Base-by-base conservation (phyloP, 2,888 invertebrate genomes). In the Hypercompe scribonia region DNA sequence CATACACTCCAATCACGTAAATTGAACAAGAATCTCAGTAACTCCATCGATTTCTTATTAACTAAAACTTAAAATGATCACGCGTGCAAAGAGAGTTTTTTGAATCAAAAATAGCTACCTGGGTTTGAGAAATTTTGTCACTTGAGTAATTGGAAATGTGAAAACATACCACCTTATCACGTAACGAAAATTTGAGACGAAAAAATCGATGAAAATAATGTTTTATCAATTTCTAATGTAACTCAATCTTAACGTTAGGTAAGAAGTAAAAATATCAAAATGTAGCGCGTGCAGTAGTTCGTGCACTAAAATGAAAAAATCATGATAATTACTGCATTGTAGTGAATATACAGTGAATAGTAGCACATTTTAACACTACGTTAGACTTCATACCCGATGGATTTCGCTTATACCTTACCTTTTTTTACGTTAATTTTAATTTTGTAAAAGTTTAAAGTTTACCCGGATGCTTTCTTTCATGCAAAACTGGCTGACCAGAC, bases 251-350 rank as follows among this genome's bases (percentile, higher is more conserved):
- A 61, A 5, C 31, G 15, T 61, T 31, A 31, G 0, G 13, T 61
- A 61, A 7, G 5, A 4, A 58, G 31, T 31, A 31, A 28, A 28
- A 2, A n/a, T 42, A 33, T 67, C 33, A 3, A 34, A 50, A 24
- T 54, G n/a, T 34, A 34, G 66, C 21, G 28, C 28, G 21, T 18
- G 66, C 33, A 33, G 31, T 3, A 33, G 34, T n/a, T 54, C 18
- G 54, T 68, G 54, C 68, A 68, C 18, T n/a, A 50, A n/a, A 34
- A n/a, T 33, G n/a, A n/a, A 15, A n/a, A 36, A 54, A 54, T 68
- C n/a, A 68, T n/a, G n/a, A n/a, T 33, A 50, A 67, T 67, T n/a
- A 34, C 34, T 5, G 50, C n/a, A 33, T 34, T 50, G 24, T 13
- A 21, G 46, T 34, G 67, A 50, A 67, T 54, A 24, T 34, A 31